Evolutionary conservation across 2,888 invertebrate genomes (phyloP).

Genomic region (Tryphoninae sp.): DNA sequence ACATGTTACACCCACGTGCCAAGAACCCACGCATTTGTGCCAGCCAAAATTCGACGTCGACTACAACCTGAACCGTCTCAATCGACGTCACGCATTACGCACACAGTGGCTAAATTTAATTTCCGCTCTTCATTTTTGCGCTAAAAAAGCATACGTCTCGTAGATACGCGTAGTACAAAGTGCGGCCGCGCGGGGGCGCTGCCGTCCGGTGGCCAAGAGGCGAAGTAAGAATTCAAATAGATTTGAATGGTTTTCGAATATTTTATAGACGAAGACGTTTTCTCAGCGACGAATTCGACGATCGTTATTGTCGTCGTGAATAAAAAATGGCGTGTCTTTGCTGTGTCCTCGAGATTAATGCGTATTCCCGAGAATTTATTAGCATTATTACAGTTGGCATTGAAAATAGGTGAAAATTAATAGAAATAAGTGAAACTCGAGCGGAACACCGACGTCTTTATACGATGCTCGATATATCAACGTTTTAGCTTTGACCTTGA

Average conservation of each 20-base stretch:
- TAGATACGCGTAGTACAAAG: too few relatives aligned
- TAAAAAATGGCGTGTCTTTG: not conserved
- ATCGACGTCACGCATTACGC: not conserved
- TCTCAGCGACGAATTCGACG: not conserved
- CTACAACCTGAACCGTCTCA: not conserved
- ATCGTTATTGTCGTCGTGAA: not conserved
- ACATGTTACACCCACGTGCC: slow-evolving; percentile 28
- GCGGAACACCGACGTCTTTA: not conserved
- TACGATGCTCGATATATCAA: not conserved
- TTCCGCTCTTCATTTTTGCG: not conserved
- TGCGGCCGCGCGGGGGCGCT: too few relatives aligned
- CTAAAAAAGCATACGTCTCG: not conserved
- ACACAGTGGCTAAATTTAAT: not conserved
- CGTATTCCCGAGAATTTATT: slow-evolving; percentile 9
- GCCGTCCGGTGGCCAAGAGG: too few relatives aligned
- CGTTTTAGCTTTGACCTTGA: slow-evolving; percentile 37
- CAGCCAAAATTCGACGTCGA: not conserved
- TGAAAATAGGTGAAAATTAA: slow-evolving; percentile 45
- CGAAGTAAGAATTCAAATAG: too few relatives aligned
- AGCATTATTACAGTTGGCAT: slow-evolving; percentile 16
- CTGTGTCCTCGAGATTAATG: slow-evolving; percentile 13
- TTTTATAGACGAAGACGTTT: not conserved
- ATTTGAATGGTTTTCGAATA: too few relatives aligned
- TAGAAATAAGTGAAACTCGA: slow-evolving; percentile 39
- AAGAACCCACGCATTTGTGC: slow-evolving; percentile 29